Conservation (phyloP, 2,113 vertebrate species). For the Urocynchramus pylzowi region DNA sequence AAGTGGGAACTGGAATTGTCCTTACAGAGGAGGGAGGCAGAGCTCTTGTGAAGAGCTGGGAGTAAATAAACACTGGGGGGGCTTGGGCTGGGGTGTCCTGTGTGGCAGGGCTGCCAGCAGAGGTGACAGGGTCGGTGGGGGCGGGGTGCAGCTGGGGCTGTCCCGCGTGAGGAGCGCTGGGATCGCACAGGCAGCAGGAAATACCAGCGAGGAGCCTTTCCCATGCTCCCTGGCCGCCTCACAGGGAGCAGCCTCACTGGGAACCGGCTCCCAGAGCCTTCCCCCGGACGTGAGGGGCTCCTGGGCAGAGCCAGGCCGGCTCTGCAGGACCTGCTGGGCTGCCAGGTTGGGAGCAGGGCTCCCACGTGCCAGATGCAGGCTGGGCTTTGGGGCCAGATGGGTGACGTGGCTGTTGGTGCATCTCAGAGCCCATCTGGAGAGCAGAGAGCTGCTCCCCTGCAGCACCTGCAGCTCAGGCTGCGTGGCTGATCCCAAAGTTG, state of each 20-base stretch:
- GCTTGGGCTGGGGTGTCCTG: background rate
- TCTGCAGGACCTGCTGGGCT: background rate
- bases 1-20: too few species aligned
- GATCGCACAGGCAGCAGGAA: slow-evolving; percentile 40
- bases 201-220: slow-evolving; percentile 59
- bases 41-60: background rate
- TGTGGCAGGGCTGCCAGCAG: background rate
- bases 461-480: background rate
- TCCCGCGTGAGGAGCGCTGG: background rate
- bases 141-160: accelerated
- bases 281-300: background rate
- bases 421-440: background rate
- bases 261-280: background rate
- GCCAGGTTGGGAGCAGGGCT: background rate
- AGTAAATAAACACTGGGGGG: background rate
- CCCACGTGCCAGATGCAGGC: accelerated
- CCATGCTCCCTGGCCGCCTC: slow-evolving; percentile 51
- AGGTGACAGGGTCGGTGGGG: background rate
- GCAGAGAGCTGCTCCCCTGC: background rate
- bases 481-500: accelerated
- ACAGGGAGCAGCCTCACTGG: background rate
- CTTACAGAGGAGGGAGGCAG: too few species aligned
- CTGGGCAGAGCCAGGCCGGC: accelerated
- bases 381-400: accelerated
- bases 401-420: background rate